Evolutionary conservation across 2,888 invertebrate species (phyloP).

Genomic region (Drosophila demipolita): DNA sequence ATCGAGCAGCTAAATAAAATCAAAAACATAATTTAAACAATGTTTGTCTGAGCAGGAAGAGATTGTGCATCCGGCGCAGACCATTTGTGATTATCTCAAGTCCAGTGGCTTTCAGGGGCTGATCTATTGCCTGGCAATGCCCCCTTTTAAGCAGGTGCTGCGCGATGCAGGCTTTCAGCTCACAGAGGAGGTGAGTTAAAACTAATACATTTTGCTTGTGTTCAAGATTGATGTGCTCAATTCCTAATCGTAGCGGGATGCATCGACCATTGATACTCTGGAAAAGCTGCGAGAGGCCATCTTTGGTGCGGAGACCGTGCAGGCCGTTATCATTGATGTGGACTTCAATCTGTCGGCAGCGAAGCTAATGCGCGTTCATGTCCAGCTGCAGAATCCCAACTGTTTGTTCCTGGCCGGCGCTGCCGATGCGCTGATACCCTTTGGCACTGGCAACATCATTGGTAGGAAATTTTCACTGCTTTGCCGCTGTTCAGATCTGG

Average conservation of each 20-base stretch:
- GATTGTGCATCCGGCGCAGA: slow-evolving; percentile 84
- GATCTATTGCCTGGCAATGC: slow-evolving; percentile 84
- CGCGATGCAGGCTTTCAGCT: slow-evolving; percentile 85
- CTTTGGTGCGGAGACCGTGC: slow-evolving; percentile 78
- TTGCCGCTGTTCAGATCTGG: background rate
- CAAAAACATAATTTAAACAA: background rate
- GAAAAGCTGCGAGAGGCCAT: slow-evolving; percentile 76
- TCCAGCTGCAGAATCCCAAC: slow-evolving; percentile 84
- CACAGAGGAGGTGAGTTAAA: slow-evolving; percentile 77
- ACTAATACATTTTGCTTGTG: background rate
- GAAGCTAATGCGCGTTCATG: slow-evolving; percentile 85
- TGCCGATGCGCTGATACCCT: slow-evolving; percentile 82
- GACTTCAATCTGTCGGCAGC: slow-evolving; percentile 85
- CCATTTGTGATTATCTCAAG: slow-evolving; percentile 86
- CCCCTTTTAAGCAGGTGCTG: slow-evolving; percentile 82
- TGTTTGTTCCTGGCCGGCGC: slow-evolving; percentile 86
- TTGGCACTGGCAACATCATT: slow-evolving; percentile 74
- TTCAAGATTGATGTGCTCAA: background rate
- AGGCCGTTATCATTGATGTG: slow-evolving; percentile 86
- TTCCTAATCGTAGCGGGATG: slow-evolving; percentile 41
- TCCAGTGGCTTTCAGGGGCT: slow-evolving; percentile 85
- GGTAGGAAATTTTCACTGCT: slow-evolving; percentile 47
- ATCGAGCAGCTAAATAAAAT: background rate
- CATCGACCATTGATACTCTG: slow-evolving; percentile 50
- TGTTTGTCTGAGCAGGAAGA: slow-evolving; percentile 49